Percentiles rank a stretch among this genome's conserved stretches.
These are phyloP conservation scores for Donacobius atricapilla DNA, from an alignment of 2,113 vertebrate genomes.

Conservation along the genomic window DNA sequence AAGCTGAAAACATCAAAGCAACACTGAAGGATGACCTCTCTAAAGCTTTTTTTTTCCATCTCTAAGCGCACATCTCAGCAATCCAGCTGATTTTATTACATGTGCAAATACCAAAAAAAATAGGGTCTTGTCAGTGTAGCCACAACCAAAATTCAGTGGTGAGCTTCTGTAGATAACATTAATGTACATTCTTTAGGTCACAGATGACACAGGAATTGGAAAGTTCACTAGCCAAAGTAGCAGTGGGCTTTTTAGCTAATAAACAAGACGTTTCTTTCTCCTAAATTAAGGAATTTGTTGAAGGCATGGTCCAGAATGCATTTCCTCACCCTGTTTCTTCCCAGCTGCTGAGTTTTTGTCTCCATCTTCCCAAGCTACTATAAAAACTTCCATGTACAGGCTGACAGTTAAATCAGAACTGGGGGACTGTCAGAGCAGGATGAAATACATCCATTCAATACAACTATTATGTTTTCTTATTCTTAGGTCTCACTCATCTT, in stretches of 20 bases:
- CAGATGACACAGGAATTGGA: background rate
- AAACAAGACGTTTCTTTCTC: background rate
- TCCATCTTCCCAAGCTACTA: background rate
- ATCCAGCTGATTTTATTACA: too few relatives aligned
- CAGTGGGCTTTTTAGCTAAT: background rate
- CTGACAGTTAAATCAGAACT: background rate
- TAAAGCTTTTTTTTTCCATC: too few relatives aligned
- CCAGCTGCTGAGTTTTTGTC: background rate
- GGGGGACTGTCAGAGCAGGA: background rate
- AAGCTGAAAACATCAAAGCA: too few relatives aligned
- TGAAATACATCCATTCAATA: background rate
- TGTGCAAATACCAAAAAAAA: too few relatives aligned
- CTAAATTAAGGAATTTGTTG: background rate
- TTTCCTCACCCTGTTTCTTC: background rate
- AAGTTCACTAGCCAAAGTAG: background rate
- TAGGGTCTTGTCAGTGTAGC: too few relatives aligned
- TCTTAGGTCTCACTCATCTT: background rate
- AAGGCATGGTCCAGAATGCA: background rate
- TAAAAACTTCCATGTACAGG: background rate
- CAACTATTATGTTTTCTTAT: background rate
- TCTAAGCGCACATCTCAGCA: too few relatives aligned
- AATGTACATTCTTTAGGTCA: background rate
- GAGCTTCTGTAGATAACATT: background rate
- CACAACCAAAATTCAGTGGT: too few relatives aligned
- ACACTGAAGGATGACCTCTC: too few relatives aligned